Conservation (phyloP, 2,113 vertebrate species). For the Semicossyphus pulcher region DNA sequence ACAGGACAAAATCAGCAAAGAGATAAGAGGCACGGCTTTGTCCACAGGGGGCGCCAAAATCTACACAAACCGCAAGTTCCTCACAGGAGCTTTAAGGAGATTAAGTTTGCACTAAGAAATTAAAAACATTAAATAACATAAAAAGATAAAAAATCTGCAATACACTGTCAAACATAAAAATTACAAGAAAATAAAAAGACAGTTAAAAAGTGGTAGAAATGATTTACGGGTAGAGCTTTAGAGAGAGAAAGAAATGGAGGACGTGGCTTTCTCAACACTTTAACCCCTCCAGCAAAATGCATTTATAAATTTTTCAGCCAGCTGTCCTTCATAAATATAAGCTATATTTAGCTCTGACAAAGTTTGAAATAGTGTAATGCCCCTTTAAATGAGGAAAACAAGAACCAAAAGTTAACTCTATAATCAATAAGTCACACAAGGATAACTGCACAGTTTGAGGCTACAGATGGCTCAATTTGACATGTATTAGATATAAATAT, state of each 20-base stretch:
- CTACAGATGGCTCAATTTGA: neutral
- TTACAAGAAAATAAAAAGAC: neutral
- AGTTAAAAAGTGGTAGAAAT: neutral
- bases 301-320: slow-evolving; percentile 5
- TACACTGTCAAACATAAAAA: too few relatives aligned
- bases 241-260: neutral
- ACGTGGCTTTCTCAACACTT: neutral
- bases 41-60: too few relatives aligned
- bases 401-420: neutral
- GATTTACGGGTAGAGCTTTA: neutral
- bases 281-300: slow-evolving; percentile 10
- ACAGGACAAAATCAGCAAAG: too few relatives aligned
- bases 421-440: neutral
- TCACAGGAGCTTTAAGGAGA: too few relatives aligned
- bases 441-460: neutral
- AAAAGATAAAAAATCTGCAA: too few relatives aligned
- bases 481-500: neutral
- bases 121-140: neutral
- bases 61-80: too few relatives aligned
- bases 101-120: too few relatives aligned
- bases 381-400: neutral
- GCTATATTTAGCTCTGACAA: neutral
- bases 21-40: too few relatives aligned
- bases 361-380: neutral
- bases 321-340: neutral